Percentiles rank a stretch among this genome's conserved stretches.
These are phyloP conservation scores for Scrobipalpa atriplicella DNA, from an alignment of 2,888 invertebrate species.

Conservation along the genomic window DNA sequence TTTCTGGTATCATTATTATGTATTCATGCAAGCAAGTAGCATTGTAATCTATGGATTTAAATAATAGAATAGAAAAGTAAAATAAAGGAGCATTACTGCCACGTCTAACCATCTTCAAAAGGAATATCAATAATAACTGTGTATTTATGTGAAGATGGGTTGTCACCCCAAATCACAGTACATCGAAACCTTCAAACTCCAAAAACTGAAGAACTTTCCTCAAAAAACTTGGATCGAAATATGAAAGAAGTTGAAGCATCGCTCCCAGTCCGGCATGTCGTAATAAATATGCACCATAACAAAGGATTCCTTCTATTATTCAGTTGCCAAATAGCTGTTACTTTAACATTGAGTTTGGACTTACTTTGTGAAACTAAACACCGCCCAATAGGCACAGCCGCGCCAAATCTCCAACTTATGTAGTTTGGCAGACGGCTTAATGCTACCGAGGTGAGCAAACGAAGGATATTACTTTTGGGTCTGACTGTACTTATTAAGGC, in stretches of 20 bases:
- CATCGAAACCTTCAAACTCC: too few relatives aligned
- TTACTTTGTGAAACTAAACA: slow-evolving; percentile 8
- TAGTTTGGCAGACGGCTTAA: slow-evolving; percentile 19
- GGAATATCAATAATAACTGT: too few relatives aligned
- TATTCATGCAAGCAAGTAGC: not conserved
- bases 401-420: slow-evolving; percentile 13
- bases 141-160: too few relatives aligned
- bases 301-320: slow-evolving; percentile 6
- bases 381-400: not conserved
- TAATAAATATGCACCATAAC: not conserved
- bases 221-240: too few relatives aligned
- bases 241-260: too few relatives aligned
- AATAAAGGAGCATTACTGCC: too few relatives aligned
- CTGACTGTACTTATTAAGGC: not conserved
- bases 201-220: too few relatives aligned
- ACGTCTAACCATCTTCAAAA: too few relatives aligned
- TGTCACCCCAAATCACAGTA: too few relatives aligned
- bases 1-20: not conserved
- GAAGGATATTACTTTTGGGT: not conserved
- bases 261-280: not conserved
- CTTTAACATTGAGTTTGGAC: slow-evolving; percentile 14
- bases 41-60: too few relatives aligned
- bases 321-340: slow-evolving; percentile 3
- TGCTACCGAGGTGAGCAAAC: not conserved
- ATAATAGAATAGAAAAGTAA: too few relatives aligned